Conservation (phyloP, 1,140 invertebrate genomes). For the Eumaeus atala region DNA sequence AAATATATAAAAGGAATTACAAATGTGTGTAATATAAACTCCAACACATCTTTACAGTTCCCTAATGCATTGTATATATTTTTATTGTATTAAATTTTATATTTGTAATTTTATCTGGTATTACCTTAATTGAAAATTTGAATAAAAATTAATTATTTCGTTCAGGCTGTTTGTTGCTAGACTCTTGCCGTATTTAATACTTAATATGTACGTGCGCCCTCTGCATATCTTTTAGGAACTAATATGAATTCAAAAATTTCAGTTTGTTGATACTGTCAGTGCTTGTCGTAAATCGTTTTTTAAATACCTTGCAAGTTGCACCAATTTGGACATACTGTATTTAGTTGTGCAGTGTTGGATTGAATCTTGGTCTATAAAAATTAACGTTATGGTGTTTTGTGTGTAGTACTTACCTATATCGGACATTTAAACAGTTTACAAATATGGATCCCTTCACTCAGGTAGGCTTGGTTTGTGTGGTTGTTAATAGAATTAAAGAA, state of each 20-base stretch:
- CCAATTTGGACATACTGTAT: slow-evolving; percentile 3
- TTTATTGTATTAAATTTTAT: no score
- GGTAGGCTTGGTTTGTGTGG: slow-evolving; percentile 42
- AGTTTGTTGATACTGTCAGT: slow-evolving; percentile 54
- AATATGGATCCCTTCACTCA: slow-evolving; percentile 71
- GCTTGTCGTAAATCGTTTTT: no score
- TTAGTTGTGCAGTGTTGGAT: no score
- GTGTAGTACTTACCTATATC: slow-evolving; percentile 19
- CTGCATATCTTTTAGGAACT: not conserved
- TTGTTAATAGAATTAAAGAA: no score
- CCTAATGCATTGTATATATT: no score
- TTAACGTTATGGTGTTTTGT: slow-evolving; percentile 28
- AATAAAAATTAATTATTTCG: not conserved
- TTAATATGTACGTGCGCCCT: not conserved
- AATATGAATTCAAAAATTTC: slow-evolving; percentile 51
- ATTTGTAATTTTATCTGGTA: no score
- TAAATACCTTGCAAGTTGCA: no score
- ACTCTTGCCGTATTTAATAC: no score
- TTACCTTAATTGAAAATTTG: not conserved
- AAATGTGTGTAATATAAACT: no score
- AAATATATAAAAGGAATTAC: no score
- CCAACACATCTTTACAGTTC: no score
- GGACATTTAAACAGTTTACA: slow-evolving; percentile 6
- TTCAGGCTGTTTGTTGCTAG: no score
- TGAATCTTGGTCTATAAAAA: not conserved